phyloP scores from a whole-genome alignment of 2,113 vertebrate species.

The Brienomyrus brachyistius region DNA sequence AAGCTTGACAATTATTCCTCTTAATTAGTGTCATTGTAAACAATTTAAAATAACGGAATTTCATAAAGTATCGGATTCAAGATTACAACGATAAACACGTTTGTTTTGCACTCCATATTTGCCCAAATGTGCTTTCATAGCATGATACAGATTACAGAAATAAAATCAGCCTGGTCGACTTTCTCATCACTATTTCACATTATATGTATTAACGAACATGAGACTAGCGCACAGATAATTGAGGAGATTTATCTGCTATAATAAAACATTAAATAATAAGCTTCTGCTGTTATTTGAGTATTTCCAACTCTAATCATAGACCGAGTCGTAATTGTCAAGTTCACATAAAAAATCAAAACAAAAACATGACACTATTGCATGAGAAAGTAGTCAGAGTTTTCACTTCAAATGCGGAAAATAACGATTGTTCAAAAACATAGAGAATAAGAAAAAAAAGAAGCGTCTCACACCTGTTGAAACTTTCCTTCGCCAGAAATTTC shows the following conservation, averaged over 20 bases:
- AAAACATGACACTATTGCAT: background rate
- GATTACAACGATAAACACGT: background rate
- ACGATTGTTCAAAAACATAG: background rate
- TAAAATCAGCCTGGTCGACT: background rate
- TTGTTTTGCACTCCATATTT: background rate
- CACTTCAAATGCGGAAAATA: background rate
- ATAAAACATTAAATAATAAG: background rate
- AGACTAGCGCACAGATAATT: background rate
- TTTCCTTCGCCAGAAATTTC: background rate
- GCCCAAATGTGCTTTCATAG: background rate
- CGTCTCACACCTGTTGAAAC: background rate
- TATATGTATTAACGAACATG: background rate
- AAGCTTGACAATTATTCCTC: background rate
- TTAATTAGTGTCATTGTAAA: background rate
- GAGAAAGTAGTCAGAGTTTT: background rate
- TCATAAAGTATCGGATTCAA: background rate
- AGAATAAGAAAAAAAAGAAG: background rate
- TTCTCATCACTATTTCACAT: background rate
- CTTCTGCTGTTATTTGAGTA: background rate
- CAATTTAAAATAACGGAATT: background rate
- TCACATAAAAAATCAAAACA: background rate
- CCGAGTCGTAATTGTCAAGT: background rate
- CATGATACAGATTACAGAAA: background rate
- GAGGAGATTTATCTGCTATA: background rate
- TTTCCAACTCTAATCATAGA: background rate